Percentiles rank a stretch among this genome's conserved stretches.
These are phyloP conservation scores for Lasioglossum marginatum DNA, from an alignment of 2,888 invertebrate species.

Conservation along the genomic window DNA sequence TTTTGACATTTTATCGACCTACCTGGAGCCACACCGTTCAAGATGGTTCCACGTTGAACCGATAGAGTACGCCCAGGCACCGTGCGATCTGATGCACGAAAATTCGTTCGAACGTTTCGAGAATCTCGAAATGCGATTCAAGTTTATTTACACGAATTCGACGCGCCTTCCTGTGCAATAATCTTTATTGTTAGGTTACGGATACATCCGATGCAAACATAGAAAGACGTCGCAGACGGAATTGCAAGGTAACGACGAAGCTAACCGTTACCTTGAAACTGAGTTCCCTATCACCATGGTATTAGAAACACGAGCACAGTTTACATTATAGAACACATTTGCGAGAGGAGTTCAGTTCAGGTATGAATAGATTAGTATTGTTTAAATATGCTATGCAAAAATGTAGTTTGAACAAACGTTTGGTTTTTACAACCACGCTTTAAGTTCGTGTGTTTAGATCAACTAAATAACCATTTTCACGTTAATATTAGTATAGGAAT, in stretches of 20 bases:
- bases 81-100: neutral
- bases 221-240: neutral
- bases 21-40: neutral
- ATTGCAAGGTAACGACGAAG: neutral
- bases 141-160: neutral
- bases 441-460: too few species aligned
- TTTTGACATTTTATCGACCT: slow-evolving; percentile 42
- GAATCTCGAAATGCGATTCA: neutral
- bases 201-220: neutral
- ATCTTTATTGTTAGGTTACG: neutral
- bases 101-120: neutral
- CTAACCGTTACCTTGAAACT: slow-evolving; percentile 10
- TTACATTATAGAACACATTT: neutral
- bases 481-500: too few species aligned
- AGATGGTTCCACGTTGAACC: neutral
- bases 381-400: too few species aligned
- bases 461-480: too few species aligned
- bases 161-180: neutral
- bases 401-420: neutral
- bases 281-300: slow-evolving; percentile 56
- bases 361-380: slow-evolving; percentile 5
- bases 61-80: slow-evolving; percentile 36
- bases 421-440: neutral
- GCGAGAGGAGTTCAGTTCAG: neutral
- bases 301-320: slow-evolving; percentile 3